A percentile compares a stretch with the other conserved stretches of the same genome.
These are phyloP conservation scores for Malaclemys terrapin DNA, from an alignment of 2,113 vertebrate species.

Conservation along the genomic window DNA sequence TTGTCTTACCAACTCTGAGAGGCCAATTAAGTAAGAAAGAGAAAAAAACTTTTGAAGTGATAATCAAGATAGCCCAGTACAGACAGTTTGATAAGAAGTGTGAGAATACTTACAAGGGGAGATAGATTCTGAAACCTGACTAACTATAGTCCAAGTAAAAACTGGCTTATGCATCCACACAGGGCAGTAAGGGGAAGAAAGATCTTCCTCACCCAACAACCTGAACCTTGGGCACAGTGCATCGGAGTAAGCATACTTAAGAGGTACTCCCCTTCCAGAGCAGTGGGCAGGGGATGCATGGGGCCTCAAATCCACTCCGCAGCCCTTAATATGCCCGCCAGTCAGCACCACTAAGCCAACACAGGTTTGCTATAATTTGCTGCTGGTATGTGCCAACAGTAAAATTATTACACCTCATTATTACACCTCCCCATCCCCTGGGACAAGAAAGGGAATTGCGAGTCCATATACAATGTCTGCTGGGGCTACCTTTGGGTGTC, in stretches of 20 bases:
- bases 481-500: background rate
- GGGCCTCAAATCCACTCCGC: background rate
- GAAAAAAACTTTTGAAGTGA: too few species aligned
- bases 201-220: background rate
- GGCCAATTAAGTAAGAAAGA: too few species aligned
- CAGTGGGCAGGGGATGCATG: background rate
- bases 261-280: background rate
- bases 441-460: background rate
- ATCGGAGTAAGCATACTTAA: background rate
- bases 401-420: background rate
- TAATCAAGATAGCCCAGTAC: too few species aligned
- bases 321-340: background rate
- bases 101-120: too few species aligned
- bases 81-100: too few species aligned
- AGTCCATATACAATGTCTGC: background rate
- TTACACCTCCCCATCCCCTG: background rate
- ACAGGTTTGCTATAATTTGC: background rate
- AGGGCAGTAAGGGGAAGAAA: background rate
- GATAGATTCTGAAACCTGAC: too few species aligned
- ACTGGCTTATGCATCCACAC: background rate
- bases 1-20: too few species aligned
- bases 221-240: background rate
- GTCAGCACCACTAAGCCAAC: background rate
- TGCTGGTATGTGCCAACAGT: background rate
- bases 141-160: background rate